These are phyloP conservation scores for Ictalurus punctatus DNA, from an alignment of 2,113 vertebrate species.

Conservation along the genomic window DNA sequence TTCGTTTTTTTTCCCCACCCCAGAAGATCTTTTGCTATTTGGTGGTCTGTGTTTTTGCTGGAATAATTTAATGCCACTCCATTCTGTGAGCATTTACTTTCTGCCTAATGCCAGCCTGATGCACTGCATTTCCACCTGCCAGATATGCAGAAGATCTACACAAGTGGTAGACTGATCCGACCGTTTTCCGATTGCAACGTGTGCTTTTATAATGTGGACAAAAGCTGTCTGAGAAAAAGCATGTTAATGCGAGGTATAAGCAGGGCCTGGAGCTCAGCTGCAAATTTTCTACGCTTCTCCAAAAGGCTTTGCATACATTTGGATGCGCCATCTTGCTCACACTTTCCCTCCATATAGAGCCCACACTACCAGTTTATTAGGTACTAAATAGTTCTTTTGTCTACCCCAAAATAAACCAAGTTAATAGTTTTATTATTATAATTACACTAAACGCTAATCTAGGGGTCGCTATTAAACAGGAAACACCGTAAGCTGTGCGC, in stretches of 20 bases:
- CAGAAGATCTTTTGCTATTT: not conserved
- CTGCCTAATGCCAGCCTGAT: not conserved
- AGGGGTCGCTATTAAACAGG: not conserved
- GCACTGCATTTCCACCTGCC: not conserved
- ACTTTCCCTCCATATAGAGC: not conserved
- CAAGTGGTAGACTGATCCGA: not conserved
- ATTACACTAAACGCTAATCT: not conserved
- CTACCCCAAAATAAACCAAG: not conserved
- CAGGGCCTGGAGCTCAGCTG: conserved; percentile 45
- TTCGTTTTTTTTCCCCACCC: not conserved
- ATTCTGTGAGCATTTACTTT: not conserved
- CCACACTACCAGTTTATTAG: not conserved
- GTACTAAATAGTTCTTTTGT: not conserved
- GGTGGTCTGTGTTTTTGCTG: not conserved
- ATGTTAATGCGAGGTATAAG: not conserved
- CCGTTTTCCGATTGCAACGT: too few relatives aligned
- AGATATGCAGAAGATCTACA: not conserved
- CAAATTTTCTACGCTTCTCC: conserved; percentile 63
- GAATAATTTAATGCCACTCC: not conserved
- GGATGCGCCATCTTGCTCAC: not conserved
- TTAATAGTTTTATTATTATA: too few relatives aligned
- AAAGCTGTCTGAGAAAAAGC: not conserved
- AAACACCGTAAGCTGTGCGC: not conserved
- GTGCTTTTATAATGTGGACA: not conserved
- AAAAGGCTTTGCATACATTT: conserved; percentile 73